Evolutionary conservation across 64 coral and sea anemone species (phyloP).

Genomic region (Anthopleura sola): DNA sequence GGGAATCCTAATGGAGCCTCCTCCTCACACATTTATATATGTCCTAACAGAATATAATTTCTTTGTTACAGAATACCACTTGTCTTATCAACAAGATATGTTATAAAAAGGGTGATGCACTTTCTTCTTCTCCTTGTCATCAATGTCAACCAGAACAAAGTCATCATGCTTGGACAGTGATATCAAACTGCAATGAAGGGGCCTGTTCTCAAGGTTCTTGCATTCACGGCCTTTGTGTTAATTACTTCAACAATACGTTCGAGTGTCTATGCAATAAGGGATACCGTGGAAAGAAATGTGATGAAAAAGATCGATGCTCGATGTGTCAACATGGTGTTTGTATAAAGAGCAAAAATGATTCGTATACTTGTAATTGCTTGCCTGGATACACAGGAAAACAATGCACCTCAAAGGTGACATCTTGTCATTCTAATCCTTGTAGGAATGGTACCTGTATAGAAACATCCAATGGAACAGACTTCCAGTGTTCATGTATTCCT

Average conservation of each 20-base stretch:
- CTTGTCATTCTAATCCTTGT: slow-evolving; percentile 30
- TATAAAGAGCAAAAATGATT: background rate
- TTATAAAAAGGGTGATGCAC: slow-evolving; percentile 2
- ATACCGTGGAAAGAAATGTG: slow-evolving; percentile 20
- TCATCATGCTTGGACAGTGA: slow-evolving; percentile 23
- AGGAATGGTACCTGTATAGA: slow-evolving; percentile 36
- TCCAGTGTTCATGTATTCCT: background rate
- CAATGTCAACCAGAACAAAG: slow-evolving; percentile 20
- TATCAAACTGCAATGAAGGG: slow-evolving; percentile 17
- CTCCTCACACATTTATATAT: too few species aligned
- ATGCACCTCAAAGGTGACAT: background rate
- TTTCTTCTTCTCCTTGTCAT: slow-evolving; percentile 6
- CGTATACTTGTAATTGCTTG: slow-evolving; percentile 19
- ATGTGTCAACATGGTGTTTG: background rate
- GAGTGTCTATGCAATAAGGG: slow-evolving; percentile 34
- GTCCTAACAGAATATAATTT: too few species aligned
- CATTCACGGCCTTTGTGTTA: slow-evolving; percentile 23
- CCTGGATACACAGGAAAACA: slow-evolving; percentile 19
- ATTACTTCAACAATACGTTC: slow-evolving; percentile 5
- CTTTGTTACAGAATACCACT: slow-evolving; percentile 26
- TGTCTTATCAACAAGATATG: slow-evolving; percentile 41
- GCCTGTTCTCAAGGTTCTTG: background rate
- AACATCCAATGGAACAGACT: slow-evolving; percentile 11
- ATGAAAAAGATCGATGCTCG: background rate
- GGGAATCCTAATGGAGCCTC: too few species aligned